These are phyloP conservation scores for Peromyscus leucopus DNA, from an alignment of 2,113 vertebrate genomes.

Conservation along the genomic window DNA sequence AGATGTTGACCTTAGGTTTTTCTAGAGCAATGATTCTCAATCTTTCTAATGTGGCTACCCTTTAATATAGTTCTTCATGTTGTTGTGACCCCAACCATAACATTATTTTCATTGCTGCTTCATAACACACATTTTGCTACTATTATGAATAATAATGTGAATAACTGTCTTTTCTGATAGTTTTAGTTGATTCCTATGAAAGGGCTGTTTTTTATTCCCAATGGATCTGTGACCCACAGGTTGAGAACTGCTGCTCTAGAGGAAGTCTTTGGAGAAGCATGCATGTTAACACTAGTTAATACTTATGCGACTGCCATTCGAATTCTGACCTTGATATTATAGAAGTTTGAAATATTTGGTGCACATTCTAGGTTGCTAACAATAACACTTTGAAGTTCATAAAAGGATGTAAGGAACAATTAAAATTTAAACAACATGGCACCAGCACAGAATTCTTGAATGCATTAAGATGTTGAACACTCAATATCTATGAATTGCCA, in stretches of 20 bases:
- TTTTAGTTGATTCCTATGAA: background rate
- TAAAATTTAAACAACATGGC: background rate
- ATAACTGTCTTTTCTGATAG: background rate
- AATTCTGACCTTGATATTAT: background rate
- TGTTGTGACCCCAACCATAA: background rate
- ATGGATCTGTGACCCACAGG: background rate
- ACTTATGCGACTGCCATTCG: background rate
- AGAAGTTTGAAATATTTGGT: background rate
- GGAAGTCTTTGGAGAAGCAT: background rate
- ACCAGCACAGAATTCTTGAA: background rate
- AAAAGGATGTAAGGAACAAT: background rate
- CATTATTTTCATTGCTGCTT: background rate
- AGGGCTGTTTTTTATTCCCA: background rate
- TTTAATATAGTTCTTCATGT: background rate
- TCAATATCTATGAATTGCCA: background rate
- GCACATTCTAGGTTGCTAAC: background rate
- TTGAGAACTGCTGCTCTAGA: background rate
- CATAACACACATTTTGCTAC: background rate
- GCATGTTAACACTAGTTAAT: background rate
- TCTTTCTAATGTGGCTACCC: background rate
- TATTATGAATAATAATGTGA: background rate
- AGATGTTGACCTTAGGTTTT: background rate
- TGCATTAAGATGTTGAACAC: background rate
- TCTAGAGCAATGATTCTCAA: background rate
- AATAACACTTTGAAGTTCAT: background rate